Evolutionary conservation across 2,113 vertebrate genomes (phyloP).

Genomic region (Pholis gunnellus): DNA sequence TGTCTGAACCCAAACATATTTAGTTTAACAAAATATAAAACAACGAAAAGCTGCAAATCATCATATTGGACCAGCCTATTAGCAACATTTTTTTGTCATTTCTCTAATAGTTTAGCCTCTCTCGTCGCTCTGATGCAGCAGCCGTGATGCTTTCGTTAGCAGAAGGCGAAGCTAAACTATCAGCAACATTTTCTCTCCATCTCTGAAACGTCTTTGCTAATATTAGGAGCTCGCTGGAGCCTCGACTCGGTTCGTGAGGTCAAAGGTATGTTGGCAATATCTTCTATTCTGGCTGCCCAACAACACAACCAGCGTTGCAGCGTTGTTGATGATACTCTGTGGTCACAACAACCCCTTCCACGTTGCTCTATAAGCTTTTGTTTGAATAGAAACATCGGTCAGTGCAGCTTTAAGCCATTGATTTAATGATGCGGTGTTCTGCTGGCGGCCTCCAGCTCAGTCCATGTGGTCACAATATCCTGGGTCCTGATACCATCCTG

Average conservation of each 20-base stretch:
- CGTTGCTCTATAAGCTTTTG: neutral
- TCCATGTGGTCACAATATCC: slow-evolving; percentile 25
- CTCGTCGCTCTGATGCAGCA: too few relatives aligned
- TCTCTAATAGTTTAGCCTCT: neutral
- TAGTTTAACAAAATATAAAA: neutral
- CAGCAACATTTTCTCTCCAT: too few relatives aligned
- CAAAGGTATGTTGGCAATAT: too few relatives aligned
- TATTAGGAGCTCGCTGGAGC: too few relatives aligned
- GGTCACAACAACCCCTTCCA: neutral
- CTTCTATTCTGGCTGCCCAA: too few relatives aligned
- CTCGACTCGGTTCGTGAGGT: too few relatives aligned
- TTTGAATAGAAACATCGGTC: neutral
- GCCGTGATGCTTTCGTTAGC: too few relatives aligned
- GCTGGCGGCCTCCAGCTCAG: neutral
- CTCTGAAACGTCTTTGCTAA: too few relatives aligned
- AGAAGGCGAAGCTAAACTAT: too few relatives aligned
- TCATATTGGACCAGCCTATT: neutral
- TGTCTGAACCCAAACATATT: too few relatives aligned
- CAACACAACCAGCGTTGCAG: too few relatives aligned
- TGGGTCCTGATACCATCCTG: slow-evolving; percentile 26
- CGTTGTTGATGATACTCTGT: neutral
- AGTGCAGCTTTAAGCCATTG: neutral
- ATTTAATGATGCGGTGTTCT: neutral
- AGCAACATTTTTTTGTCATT: neutral
- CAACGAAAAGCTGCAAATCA: neutral